A percentile compares a stretch with the other conserved stretches of the same genome.
These are phyloP conservation scores for Burhinus bistriatus DNA, from an alignment of 2,113 vertebrate genomes.

Conservation along the genomic window DNA sequence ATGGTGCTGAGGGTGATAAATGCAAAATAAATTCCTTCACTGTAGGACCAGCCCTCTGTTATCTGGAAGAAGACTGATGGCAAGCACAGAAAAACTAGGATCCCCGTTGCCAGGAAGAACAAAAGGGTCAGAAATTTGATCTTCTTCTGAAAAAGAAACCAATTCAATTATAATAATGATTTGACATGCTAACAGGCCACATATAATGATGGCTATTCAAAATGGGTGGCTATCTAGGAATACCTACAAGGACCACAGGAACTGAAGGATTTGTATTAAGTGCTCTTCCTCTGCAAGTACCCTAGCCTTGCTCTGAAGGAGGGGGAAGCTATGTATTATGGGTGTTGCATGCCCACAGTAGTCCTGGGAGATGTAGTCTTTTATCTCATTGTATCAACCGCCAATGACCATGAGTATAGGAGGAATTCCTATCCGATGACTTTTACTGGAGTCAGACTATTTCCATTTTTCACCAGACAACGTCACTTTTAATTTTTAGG, in stretches of 20 bases:
- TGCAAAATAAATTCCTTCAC: conserved; percentile 72
- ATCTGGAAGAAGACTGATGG: conserved; percentile 66
- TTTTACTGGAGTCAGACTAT: not conserved
- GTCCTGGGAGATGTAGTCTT: not conserved
- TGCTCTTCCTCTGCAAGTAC: not conserved
- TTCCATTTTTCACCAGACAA: not conserved
- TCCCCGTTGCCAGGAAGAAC: conserved; percentile 66
- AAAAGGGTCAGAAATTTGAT: conserved; percentile 64
- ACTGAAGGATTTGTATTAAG: not conserved
- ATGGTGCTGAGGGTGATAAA: conserved; percentile 77
- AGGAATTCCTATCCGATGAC: not conserved
- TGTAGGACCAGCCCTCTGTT: conserved; percentile 68
- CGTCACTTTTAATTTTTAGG: not conserved
- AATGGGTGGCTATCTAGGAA: not conserved
- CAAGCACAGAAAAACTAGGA: conserved; percentile 70
- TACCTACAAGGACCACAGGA: not conserved
- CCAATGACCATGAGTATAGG: not conserved
- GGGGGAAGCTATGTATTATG: not conserved
- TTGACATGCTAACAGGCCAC: not conserved
- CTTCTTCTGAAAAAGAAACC: conserved; percentile 64
- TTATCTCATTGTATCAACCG: not conserved
- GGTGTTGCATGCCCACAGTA: not conserved
- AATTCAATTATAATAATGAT: not conserved
- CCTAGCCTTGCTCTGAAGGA: not conserved
- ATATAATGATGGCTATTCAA: not conserved